These are phyloP conservation scores for Lissocephala sabroskyi DNA, from an alignment of 2,888 invertebrate species.

Conservation along the genomic window DNA sequence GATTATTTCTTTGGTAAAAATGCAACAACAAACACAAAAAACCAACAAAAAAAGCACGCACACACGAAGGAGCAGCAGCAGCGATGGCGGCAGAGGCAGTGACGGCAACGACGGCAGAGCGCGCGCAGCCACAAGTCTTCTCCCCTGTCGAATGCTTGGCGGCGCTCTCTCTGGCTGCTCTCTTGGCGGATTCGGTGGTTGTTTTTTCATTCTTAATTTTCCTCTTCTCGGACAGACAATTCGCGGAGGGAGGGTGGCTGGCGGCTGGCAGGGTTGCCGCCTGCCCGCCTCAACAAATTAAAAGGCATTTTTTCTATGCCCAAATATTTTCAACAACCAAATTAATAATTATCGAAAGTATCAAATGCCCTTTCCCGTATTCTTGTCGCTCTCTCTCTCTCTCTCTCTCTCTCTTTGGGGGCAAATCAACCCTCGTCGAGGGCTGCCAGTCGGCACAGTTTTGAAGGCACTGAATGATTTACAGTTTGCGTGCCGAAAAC, in stretches of 20 bases:
- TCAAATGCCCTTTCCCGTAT: no score
- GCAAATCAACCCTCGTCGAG: slow-evolving; percentile 35
- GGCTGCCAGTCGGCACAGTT: slow-evolving; percentile 32
- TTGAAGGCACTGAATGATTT: slow-evolving; percentile 6
- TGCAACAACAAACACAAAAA: slow-evolving; percentile 20
- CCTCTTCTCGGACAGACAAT: no score
- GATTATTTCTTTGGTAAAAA: no score
- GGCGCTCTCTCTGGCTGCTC: slow-evolving; percentile 40
- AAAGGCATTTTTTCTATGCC: no score
- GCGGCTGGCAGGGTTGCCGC: no score
- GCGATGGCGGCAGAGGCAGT: no score
- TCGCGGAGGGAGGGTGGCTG: no score
- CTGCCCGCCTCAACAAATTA: no score
- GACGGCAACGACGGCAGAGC: no score
- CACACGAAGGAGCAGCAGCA: no score
- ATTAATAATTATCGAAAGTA: no score
- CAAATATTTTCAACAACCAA: no score
- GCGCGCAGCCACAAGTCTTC: slow-evolving; percentile 59
- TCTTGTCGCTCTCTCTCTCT: slow-evolving; percentile 7
- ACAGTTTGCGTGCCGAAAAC: slow-evolving; percentile 26
- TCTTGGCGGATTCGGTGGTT: slow-evolving; percentile 36
- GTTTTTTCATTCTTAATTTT: slow-evolving; percentile 23
- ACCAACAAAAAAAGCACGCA: slow-evolving; percentile 33
- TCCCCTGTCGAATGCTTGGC: slow-evolving; percentile 55
- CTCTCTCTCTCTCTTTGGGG: slow-evolving; percentile 1